Evolutionary conservation across 2,797 vertebrate species (phyloP), one percentile per base, ranked within the genome.

Genomic region (Eidolon dupreanum): DNA sequence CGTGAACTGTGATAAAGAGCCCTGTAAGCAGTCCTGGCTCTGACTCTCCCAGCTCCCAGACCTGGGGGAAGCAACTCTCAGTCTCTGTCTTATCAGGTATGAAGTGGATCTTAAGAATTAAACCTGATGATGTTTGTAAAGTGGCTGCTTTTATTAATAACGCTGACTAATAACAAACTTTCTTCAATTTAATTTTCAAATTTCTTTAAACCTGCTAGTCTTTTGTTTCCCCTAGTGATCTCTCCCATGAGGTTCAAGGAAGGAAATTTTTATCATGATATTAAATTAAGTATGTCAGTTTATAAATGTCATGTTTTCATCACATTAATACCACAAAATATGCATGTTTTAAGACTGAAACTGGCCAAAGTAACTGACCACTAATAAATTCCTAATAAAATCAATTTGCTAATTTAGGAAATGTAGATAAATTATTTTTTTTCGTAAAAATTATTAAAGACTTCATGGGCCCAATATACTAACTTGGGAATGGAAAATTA

Each of bases 361-460:
- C 19, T 65, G 15, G 17, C 41, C 53, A 31, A 74, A 71, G 43
- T 38, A 78, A 87, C 12, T 28, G 38, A 66, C 22, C 6, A 63
- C 19, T 65, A 65, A 59, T 36, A 86, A 79, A 53, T 4, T 68
- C 13, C 8, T 36, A 82, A 51, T 61, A 11, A 55, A 16, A 22
- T 91, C 36, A 55, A 71, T 83, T 83, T 91, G 43, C 57, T 94
- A 70, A 79, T 83, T 95, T 88, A 59, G 59, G 38, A 79, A 90
- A 63, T 53, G 36, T 41, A 93, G 73, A 79, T 61, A 94, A 78
- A 38, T 53, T 26, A 22, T 73, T 87, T 86, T 88, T 71, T 88
- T 38, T 49, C 12, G 75, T 49, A 63, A n/a, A 63, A 88, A 92
- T 81, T 79, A 88, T 36, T 82, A 41, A 41, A n/a, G 33, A 61